Base-by-base conservation (phyloP, 2,797 vertebrate genomes). In the Ptychobarbus kaznakovi region DNA sequence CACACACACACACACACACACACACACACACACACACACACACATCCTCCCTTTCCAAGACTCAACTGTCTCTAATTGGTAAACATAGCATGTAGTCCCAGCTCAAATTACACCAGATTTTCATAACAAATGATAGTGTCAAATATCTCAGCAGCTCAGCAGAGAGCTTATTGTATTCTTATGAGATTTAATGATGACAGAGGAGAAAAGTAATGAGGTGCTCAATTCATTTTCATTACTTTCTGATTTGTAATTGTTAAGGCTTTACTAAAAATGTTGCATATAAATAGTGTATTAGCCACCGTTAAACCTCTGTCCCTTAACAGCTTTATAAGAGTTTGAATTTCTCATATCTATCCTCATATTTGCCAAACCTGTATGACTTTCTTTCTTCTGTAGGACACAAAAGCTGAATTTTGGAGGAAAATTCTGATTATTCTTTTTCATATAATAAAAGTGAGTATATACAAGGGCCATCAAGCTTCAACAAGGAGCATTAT, bases 91-190 rank as follows among this genome's bases (percentile, higher is more conserved):
- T 85, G 63, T 51, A 65, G 82, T 87, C 74, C 69, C 51, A 25
- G 69, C 68, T 87, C 65, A 87, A 88, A 88, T 82, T 86, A 87
- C 74, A 74, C 83, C 85, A 87, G 80, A 88, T 87, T 83, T 87
- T 86, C 53, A 83, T 86, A 84, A 82, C 72, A 86, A 72, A 87
- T 82, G 80, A 80, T 87, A 82, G 83, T 80, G 80, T 86, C 68
- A 85, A 81, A 85, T 82, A 72, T 78, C 70, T n/a, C 84, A 83
- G 46, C 80, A 79, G 81, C 86, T 82, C 51, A 83, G 81, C 63
- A 16, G 77, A 75, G 80, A 28, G 53, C 68, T 81, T 38, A 53
- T 81, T 85, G 84, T 80, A 75, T 72, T 78, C 86, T 80, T 63
- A 76, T 49, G 84, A 61, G 63, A 77, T 76, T 83, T 88, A 88